Percentiles rank a stretch among this genome's conserved stretches.
These are phyloP conservation scores for Cyprinus carpio DNA, from an alignment of 2,113 vertebrate genomes.

Conservation along the genomic window DNA sequence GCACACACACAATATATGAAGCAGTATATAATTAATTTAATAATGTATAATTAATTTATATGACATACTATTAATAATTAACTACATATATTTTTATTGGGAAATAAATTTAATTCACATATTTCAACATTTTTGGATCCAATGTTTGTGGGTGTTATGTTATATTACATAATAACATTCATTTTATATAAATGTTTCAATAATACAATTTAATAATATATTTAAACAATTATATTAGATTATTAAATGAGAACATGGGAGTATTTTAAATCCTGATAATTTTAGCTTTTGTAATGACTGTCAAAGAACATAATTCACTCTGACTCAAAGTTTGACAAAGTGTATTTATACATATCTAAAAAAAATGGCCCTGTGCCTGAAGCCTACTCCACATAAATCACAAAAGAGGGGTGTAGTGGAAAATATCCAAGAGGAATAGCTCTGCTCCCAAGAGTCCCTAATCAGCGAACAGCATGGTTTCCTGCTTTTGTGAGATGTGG, in stretches of 20 bases:
- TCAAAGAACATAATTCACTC: background rate
- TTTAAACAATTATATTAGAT: background rate
- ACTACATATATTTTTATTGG: no score
- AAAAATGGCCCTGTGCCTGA: conserved; percentile 29
- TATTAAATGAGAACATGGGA: background rate
- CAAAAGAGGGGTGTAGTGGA: conserved; percentile 40
- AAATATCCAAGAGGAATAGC: conserved; percentile 49
- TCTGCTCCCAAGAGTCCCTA: conserved; percentile 53
- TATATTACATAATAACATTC: background rate
- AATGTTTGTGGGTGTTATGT: background rate
- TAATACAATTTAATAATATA: background rate
- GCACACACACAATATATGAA: no score
- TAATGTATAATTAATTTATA: no score
- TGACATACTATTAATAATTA: no score
- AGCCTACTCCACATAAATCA: conserved; percentile 40
- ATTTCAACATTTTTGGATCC: no score
- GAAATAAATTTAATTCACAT: no score
- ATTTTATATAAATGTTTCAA: background rate
- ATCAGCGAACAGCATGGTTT: conserved; percentile 55
- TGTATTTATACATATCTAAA: conserved; percentile 12
- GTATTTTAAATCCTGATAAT: background rate
- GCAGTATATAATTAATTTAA: no score
- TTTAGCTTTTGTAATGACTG: background rate
- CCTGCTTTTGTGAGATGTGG: conserved; percentile 57
- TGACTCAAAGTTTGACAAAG: conserved; percentile 14